These are phyloP conservation scores for Eulithis testata DNA, from an alignment of 2,888 invertebrate species.

Conservation along the genomic window DNA sequence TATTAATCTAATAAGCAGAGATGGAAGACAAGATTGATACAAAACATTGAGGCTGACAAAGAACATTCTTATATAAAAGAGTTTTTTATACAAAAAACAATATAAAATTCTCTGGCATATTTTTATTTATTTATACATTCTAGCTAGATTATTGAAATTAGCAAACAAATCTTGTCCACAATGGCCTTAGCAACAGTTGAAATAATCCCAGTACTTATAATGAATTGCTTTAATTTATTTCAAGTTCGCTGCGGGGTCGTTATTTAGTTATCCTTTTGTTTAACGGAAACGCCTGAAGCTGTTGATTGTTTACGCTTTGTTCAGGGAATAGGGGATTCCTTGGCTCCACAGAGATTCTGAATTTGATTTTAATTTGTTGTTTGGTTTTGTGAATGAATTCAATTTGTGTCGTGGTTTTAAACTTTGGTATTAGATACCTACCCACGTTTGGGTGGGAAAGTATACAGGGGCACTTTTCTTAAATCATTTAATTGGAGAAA, in stretches of 20 bases:
- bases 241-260: slow-evolving; percentile 18
- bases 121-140: no score
- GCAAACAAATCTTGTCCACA: background rate
- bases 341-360: slow-evolving; percentile 9
- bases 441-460: background rate
- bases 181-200: background rate
- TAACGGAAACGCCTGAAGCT: slow-evolving; percentile 18
- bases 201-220: slow-evolving; percentile 8
- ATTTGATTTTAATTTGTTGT: slow-evolving; percentile 13
- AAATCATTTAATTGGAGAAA: no score
- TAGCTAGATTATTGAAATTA: background rate
- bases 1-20: no score
- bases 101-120: no score
- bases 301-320: slow-evolving; percentile 30
- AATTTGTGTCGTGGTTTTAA: background rate
- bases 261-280: slow-evolving; percentile 38
- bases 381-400: slow-evolving; percentile 9
- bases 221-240: slow-evolving; percentile 13
- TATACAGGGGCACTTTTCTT: no score
- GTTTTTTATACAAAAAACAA: no score
- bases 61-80: no score
- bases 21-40: no score
- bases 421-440: background rate
- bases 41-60: no score
- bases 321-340: slow-evolving; percentile 18